These are phyloP conservation scores for Euwallacea similis DNA, from an alignment of 1,140 invertebrate species.

Conservation along the genomic window DNA sequence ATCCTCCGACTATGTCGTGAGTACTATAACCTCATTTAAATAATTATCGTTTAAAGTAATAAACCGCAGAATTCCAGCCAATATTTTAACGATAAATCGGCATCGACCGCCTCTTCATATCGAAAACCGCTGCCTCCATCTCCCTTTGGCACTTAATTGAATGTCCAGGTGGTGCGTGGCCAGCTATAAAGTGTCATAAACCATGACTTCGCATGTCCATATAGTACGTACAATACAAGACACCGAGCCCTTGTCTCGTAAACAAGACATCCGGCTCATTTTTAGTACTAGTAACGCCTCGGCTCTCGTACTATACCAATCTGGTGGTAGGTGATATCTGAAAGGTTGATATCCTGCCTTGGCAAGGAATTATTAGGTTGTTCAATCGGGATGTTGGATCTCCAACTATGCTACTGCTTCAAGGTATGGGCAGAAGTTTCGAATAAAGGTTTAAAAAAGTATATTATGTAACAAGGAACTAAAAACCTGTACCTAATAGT, in stretches of 20 bases:
- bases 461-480: too few relatives aligned
- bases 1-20: neutral
- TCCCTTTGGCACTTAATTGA: constrained; percentile 39
- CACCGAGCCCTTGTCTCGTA: constrained; percentile 44
- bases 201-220: constrained; percentile 48
- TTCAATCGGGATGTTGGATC: too few relatives aligned
- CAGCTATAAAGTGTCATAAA: constrained; percentile 47
- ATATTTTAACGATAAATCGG: constrained; percentile 38
- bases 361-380: too few relatives aligned
- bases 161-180: constrained; percentile 45
- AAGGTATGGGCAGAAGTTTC: too few relatives aligned
- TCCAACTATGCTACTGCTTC: too few relatives aligned
- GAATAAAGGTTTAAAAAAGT: too few relatives aligned
- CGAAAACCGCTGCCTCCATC: constrained; percentile 32
- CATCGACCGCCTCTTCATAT: constrained; percentile 36
- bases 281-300: constrained; percentile 44
- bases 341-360: neutral
- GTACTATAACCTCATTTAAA: constrained; percentile 27
- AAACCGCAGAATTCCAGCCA: constrained; percentile 26
- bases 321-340: constrained; percentile 9
- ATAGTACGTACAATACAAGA: constrained; percentile 50
- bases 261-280: constrained; percentile 48
- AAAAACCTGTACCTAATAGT: too few relatives aligned
- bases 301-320: constrained; percentile 40
- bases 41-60: constrained; percentile 23